These are phyloP conservation scores for Helostoma temminkii DNA, from an alignment of 2,797 vertebrate genomes.

Conservation along the genomic window DNA sequence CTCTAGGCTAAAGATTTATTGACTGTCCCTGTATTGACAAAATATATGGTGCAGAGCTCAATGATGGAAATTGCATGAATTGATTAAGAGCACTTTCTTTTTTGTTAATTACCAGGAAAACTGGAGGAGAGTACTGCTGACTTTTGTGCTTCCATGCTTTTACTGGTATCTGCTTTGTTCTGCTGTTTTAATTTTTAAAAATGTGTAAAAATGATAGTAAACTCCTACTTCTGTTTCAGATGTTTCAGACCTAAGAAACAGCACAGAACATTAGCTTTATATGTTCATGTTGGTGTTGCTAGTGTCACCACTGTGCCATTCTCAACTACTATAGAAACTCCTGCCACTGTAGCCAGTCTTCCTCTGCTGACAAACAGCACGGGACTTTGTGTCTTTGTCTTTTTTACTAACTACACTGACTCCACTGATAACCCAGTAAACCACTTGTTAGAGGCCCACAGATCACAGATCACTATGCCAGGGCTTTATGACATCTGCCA, in stretches of 20 bases:
- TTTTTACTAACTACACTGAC: not conserved
- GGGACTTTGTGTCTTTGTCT: not conserved
- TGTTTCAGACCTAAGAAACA: too few species aligned
- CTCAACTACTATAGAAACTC: too few species aligned
- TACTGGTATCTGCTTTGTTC: too few species aligned
- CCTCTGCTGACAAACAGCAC: not conserved
- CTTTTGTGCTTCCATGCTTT: too few species aligned
- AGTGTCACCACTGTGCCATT: too few species aligned
- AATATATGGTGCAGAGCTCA: slow-evolving; percentile 31
- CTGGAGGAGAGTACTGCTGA: slow-evolving; percentile 3
- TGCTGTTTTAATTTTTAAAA: too few species aligned
- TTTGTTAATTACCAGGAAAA: slow-evolving; percentile 15
- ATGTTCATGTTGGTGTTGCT: too few species aligned
- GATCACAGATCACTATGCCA: slow-evolving; percentile 36
- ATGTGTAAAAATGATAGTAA: too few species aligned
- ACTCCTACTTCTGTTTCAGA: too few species aligned
- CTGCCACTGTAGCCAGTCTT: not conserved
- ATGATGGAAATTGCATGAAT: slow-evolving; percentile 22
- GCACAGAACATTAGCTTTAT: too few species aligned
- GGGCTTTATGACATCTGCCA: slow-evolving; percentile 41
- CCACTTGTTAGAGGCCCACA: slow-evolving; percentile 21
- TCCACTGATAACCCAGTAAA: slow-evolving; percentile 23
- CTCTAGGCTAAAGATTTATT: slow-evolving; percentile 55
- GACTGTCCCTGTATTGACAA: slow-evolving; percentile 37
- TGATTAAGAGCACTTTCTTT: slow-evolving; percentile 35